Evolutionary conservation across 2,113 vertebrate species (phyloP).

Genomic region (Uria aalge): DNA sequence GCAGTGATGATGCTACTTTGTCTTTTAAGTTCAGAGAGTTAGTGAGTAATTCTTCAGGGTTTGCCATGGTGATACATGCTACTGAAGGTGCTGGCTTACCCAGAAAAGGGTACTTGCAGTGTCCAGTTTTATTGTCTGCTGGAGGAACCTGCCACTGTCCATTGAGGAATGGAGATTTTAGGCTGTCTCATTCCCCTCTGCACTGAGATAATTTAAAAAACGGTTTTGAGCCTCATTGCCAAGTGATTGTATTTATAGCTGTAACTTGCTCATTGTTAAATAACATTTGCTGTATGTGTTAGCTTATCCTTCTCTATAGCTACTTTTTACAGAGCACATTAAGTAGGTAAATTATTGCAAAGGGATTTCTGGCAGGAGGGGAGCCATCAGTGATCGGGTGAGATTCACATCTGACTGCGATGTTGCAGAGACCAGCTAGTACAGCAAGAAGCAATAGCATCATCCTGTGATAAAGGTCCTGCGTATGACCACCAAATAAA

Average conservation of each 20-base stretch:
- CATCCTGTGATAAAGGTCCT: neutral
- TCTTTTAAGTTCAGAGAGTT: neutral
- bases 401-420: neutral
- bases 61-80: neutral
- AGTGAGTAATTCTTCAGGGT: neutral
- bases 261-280: neutral
- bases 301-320: neutral
- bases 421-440: neutral
- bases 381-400: neutral
- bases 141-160: neutral
- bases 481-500: neutral
- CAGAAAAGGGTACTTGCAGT: neutral
- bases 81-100: neutral
- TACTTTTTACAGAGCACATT: neutral
- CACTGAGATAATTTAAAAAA: neutral
- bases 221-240: neutral
- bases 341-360: neutral
- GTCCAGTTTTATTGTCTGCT: neutral
- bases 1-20: neutral
- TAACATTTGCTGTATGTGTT: neutral
- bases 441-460: neutral
- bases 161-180: neutral
- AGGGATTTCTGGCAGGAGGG: neutral
- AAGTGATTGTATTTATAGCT: neutral
- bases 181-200: neutral